These are phyloP conservation scores for Apodemia duryi DNA, from an alignment of 2,888 invertebrate species.

Conservation along the genomic window DNA sequence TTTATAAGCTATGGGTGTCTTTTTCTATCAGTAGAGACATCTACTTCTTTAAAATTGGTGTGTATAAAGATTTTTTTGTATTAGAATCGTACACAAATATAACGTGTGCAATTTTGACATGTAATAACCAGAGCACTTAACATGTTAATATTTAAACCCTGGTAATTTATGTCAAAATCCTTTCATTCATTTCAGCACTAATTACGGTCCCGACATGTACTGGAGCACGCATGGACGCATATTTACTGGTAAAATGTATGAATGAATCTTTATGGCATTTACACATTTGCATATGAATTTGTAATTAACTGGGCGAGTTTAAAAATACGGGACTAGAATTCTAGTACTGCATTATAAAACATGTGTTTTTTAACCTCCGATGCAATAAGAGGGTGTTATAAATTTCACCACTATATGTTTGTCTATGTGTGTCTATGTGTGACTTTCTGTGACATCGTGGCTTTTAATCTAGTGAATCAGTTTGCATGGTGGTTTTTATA, in stretches of 20 bases:
- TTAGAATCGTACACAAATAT: slow-evolving; percentile 13
- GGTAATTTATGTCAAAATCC: slow-evolving; percentile 51
- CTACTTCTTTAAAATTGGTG: too few species aligned
- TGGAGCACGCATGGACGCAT: slow-evolving; percentile 68
- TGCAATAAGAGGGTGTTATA: too few species aligned
- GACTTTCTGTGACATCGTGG: too few species aligned
- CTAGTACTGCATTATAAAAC: slow-evolving; percentile 16
- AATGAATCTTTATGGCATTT: slow-evolving; percentile 68
- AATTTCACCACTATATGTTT: too few species aligned
- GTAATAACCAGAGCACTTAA: slow-evolving; percentile 24
- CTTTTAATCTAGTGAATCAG: too few species aligned
- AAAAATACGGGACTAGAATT: slow-evolving; percentile 48
- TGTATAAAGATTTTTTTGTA: slow-evolving; percentile 39
- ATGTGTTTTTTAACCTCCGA: background rate
- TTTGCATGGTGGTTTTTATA: too few species aligned
- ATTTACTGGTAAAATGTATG: slow-evolving; percentile 57
- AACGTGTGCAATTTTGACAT: slow-evolving; percentile 11
- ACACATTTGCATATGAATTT: slow-evolving; percentile 76
- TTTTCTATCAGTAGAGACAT: too few species aligned
- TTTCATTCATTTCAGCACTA: slow-evolving; percentile 62
- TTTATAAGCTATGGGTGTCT: too few species aligned
- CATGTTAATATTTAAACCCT: slow-evolving; percentile 37
- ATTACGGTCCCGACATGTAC: slow-evolving; percentile 67
- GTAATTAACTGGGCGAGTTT: slow-evolving; percentile 50
- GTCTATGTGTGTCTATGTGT: too few species aligned